Conservation (phyloP, 2,113 vertebrate genomes). For the Vicugna pacos region DNA sequence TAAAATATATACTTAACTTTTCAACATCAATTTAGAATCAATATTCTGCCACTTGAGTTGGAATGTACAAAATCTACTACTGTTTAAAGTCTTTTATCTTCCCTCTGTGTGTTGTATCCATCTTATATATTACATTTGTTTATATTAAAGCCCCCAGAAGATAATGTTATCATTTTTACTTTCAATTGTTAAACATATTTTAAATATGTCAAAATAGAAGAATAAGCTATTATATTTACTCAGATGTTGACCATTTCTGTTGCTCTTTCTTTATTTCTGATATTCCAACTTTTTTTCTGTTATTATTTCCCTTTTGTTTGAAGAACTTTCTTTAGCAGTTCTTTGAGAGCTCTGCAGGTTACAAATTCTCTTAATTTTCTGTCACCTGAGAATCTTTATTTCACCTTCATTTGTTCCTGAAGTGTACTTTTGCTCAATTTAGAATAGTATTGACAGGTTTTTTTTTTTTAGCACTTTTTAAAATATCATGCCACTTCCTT, state of each 20-base stretch:
- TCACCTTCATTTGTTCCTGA: slow-evolving; percentile 37
- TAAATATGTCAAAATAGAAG: slow-evolving; percentile 46
- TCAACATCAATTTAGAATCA: not conserved
- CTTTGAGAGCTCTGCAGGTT: not conserved
- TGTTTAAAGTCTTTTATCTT: not conserved
- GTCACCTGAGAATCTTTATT: not conserved
- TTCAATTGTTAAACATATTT: slow-evolving; percentile 23
- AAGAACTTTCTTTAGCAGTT: slow-evolving; percentile 25
- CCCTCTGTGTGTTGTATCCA: not conserved
- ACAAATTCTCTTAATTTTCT: slow-evolving; percentile 36
- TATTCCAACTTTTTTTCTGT: slow-evolving; percentile 31
- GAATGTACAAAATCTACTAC: not conserved
- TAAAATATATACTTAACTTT: slow-evolving; percentile 43
- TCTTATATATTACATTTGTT: not conserved
- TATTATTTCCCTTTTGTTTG: slow-evolving; percentile 33
- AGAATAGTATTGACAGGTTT: not conserved
- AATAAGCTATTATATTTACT: not conserved
- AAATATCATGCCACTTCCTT: not conserved
- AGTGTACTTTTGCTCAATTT: not conserved
- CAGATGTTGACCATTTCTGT: not conserved
- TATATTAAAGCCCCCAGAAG: not conserved
- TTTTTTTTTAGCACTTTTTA: slow-evolving; percentile 37
- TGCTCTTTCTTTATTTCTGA: slow-evolving; percentile 21
- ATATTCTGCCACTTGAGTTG: not conserved
- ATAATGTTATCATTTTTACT: not conserved